Percentiles rank a stretch among this genome's conserved stretches.
phyloP scores from a whole-genome alignment of 1,140 invertebrate species.

The Oryzaephilus surinamensis region DNA sequence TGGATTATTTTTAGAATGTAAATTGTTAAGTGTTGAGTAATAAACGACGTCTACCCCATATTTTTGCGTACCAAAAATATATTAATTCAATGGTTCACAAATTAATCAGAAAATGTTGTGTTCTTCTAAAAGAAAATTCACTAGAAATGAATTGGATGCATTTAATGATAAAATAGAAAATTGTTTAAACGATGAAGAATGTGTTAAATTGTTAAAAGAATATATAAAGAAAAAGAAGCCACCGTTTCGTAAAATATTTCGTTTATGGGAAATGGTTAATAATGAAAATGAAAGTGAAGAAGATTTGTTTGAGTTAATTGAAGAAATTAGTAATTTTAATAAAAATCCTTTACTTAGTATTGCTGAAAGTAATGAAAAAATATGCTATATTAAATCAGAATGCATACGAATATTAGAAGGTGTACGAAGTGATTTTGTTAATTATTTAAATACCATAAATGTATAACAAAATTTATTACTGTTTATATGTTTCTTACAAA shows the following conservation, averaged over 20 bases:
- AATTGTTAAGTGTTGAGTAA: background rate
- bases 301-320: constrained; percentile 6
- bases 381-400: constrained; percentile 3
- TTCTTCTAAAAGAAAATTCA: too few relatives aligned
- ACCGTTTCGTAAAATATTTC: background rate
- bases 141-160: background rate
- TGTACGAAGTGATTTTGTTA: too few relatives aligned
- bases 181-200: constrained; percentile 1
- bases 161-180: constrained; percentile 8
- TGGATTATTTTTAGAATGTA: background rate
- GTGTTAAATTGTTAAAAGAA: background rate
- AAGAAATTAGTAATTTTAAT: constrained; percentile 5
- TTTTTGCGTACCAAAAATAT: background rate
- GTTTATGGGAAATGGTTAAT: constrained; percentile 1
- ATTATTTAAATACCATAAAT: too few relatives aligned
- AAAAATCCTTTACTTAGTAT: constrained; percentile 2
- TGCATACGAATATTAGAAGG: too few relatives aligned
- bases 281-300: background rate
- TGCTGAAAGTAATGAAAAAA: background rate
- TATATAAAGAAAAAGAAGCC: background rate
- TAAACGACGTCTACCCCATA: background rate
- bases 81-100: too few relatives aligned
- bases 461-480: too few relatives aligned
- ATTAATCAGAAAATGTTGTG: too few relatives aligned
- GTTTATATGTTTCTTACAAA: too few relatives aligned